A percentile compares a stretch with the other conserved stretches of the same genome.
phyloP scores from a whole-genome alignment of 1,140 invertebrate genomes.

The Drosophila bocqueti region DNA sequence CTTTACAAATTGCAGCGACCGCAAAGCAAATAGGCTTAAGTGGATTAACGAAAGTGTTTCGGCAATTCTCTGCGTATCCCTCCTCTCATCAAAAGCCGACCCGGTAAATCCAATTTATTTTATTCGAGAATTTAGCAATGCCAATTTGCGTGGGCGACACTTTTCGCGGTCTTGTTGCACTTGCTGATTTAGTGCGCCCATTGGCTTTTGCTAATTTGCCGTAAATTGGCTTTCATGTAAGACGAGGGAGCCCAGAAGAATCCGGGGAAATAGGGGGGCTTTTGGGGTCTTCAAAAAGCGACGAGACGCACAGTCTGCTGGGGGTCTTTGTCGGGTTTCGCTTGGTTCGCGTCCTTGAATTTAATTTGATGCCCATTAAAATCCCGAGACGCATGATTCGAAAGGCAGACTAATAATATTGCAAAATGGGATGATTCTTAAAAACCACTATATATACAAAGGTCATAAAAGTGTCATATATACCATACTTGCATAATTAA shows the following conservation, averaged over 20 bases:
- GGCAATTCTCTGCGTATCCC: slow-evolving; percentile 6
- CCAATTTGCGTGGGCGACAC: slow-evolving; percentile 50
- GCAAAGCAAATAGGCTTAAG: slow-evolving; percentile 50
- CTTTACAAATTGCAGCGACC: slow-evolving; percentile 35
- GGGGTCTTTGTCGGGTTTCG: slow-evolving; percentile 77
- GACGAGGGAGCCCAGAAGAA: slow-evolving; percentile 1
- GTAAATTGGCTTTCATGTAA: slow-evolving; percentile 76
- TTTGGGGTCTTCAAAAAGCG: slow-evolving; percentile 38
- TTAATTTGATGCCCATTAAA: slow-evolving; percentile 69
- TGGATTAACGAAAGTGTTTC: slow-evolving; percentile 78
- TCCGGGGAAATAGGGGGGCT: not conserved
- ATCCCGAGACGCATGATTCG: slow-evolving; percentile 3
- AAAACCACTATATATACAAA: not conserved
- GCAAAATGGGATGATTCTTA: not conserved
- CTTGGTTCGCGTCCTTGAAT: slow-evolving; percentile 72
- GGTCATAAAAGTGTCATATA: not conserved
- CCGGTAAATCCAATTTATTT: slow-evolving; percentile 75
- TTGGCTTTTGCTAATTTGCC: slow-evolving; percentile 75
- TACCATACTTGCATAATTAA: not conserved
- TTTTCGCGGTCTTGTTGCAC: slow-evolving; percentile 15
- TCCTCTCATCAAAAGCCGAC: not conserved
- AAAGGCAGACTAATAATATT: not conserved
- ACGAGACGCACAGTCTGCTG: slow-evolving; percentile 69
- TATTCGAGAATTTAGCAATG: slow-evolving; percentile 60
- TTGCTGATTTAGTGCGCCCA: slow-evolving; percentile 71